Evolutionary conservation across 2,113 vertebrate genomes (phyloP).

Genomic region (Malurus melanocephalus): DNA sequence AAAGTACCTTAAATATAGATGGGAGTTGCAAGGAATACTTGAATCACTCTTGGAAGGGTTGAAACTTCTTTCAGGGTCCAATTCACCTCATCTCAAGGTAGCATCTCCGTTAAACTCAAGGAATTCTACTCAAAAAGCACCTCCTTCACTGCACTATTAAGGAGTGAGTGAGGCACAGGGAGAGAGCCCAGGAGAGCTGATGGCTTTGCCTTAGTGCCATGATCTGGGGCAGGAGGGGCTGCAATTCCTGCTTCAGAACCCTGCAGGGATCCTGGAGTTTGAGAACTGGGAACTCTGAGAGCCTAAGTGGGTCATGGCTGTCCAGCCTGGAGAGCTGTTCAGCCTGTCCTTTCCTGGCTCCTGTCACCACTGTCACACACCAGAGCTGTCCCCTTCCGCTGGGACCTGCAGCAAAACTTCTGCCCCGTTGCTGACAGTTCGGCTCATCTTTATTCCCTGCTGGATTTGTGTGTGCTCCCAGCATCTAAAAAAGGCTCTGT

Average conservation of each 20-base stretch:
- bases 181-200: background rate
- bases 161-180: background rate
- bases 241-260: background rate
- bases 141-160: background rate
- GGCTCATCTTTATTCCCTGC: conserved; percentile 6
- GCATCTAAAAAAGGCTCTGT: conserved; percentile 29
- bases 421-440: background rate
- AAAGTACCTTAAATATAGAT: background rate
- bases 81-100: background rate
- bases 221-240: background rate
- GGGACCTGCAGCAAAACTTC: background rate
- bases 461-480: conserved; percentile 6
- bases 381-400: background rate
- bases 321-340: background rate
- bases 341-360: background rate
- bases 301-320: background rate
- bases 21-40: background rate
- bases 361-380: background rate
- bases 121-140: background rate
- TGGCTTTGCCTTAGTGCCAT: background rate
- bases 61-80: background rate
- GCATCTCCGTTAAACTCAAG: background rate
- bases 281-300: background rate
- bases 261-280: background rate
- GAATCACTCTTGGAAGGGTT: background rate